phyloP scores from a whole-genome alignment of 2,888 invertebrate genomes.

The Biston betularia region DNA sequence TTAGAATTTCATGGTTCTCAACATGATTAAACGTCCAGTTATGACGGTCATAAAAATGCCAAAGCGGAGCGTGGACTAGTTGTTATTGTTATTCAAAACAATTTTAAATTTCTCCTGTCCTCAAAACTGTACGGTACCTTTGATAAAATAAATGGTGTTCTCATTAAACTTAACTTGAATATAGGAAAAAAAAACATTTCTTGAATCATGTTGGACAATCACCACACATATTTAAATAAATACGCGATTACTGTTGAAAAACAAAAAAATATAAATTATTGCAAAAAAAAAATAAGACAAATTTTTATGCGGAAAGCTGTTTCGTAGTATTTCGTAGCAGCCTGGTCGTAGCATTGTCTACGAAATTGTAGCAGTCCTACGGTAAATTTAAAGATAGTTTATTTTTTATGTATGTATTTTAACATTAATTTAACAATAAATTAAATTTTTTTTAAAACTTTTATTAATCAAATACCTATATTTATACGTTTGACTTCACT shows the following conservation, averaged over 20 bases:
- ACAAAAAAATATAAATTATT: background rate
- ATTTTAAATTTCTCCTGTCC: slow-evolving; percentile 38
- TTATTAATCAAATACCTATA: too few species aligned
- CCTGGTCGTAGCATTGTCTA: slow-evolving; percentile 9
- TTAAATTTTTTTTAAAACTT: too few species aligned
- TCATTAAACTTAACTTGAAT: background rate
- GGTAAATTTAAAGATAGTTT: background rate
- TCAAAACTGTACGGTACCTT: slow-evolving; percentile 20
- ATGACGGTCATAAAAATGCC: slow-evolving; percentile 45
- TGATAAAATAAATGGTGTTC: background rate
- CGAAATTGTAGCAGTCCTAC: slow-evolving; percentile 12
- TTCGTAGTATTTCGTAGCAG: slow-evolving; percentile 10
- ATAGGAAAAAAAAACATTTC: background rate
- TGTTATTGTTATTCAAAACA: slow-evolving; percentile 45
- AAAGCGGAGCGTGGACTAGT: slow-evolving; percentile 38
- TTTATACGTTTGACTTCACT: too few species aligned
- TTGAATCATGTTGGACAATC: too few species aligned
- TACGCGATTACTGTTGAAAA: background rate
- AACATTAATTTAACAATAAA: background rate
- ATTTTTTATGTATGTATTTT: background rate
- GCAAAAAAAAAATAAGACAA: background rate
- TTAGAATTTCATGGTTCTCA: slow-evolving; percentile 47
- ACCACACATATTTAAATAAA: too few species aligned
- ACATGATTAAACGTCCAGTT: slow-evolving; percentile 49
- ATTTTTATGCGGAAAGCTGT: background rate